Evolutionary conservation across 2,888 invertebrate species (phyloP).

Genomic region (Amorpha juglandis): DNA sequence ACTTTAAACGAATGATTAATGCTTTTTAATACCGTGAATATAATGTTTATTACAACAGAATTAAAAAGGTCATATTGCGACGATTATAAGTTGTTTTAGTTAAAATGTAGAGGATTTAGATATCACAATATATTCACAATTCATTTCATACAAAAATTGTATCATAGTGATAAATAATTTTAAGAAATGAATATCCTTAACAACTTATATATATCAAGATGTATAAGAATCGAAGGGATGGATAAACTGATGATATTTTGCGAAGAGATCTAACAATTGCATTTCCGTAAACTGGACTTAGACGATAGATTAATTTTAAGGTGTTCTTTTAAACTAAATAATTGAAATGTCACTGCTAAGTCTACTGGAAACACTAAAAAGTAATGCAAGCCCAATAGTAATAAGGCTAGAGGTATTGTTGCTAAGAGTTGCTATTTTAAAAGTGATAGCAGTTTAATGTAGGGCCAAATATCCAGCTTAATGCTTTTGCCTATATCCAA

Average conservation of each 20-base stretch:
- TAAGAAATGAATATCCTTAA: too few relatives aligned
- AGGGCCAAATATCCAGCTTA: too few relatives aligned
- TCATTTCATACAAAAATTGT: not conserved
- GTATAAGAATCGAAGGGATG: not conserved
- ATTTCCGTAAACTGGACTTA: not conserved
- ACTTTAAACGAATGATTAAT: not conserved
- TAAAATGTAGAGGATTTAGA: not conserved
- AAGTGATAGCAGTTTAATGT: too few relatives aligned
- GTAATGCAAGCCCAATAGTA: not conserved
- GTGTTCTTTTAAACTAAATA: not conserved
- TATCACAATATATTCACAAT: not conserved
- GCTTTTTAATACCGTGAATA: not conserved
- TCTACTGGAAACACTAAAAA: not conserved
- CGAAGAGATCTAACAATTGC: not conserved
- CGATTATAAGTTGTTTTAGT: not conserved
- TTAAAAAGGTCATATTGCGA: not conserved
- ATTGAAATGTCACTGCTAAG: not conserved
- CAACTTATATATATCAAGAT: not conserved
- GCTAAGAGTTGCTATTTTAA: too few relatives aligned
- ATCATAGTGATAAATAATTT: not conserved
- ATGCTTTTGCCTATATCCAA: too few relatives aligned
- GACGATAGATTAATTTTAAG: not conserved
- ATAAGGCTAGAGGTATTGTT: not conserved
- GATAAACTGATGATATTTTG: not conserved
- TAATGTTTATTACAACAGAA: slow-evolving; percentile 5